Percentiles rank a stretch among this genome's conserved stretches.
These are phyloP conservation scores for Diplolepis rosae DNA, from an alignment of 2,888 invertebrate genomes.

Conservation along the genomic window DNA sequence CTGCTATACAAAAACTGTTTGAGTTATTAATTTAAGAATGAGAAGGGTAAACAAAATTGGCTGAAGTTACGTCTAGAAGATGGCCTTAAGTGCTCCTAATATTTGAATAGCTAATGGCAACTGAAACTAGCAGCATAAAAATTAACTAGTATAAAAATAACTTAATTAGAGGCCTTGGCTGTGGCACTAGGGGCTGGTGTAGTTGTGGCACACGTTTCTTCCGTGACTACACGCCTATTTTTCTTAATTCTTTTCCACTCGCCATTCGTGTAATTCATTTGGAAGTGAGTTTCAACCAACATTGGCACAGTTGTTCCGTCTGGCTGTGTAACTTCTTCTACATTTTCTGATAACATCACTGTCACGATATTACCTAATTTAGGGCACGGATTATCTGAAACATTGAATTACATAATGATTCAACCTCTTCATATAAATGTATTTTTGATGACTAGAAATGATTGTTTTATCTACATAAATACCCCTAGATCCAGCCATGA, in stretches of 20 bases:
- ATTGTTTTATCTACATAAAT: slow-evolving; percentile 42
- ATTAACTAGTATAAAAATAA: not conserved
- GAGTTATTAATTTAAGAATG: too few relatives aligned
- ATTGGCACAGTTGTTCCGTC: slow-evolving; percentile 88
- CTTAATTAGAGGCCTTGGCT: slow-evolving; percentile 65
- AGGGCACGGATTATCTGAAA: slow-evolving; percentile 95
- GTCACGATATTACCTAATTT: slow-evolving; percentile 96
- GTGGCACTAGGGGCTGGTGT: slow-evolving; percentile 57
- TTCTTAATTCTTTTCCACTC: slow-evolving; percentile 98
- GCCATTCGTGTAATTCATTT: slow-evolving; percentile 98
- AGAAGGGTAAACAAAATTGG: too few relatives aligned
- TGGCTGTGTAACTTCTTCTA: slow-evolving; percentile 89
- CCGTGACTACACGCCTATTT: slow-evolving; percentile 82
- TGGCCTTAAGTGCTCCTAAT: too few relatives aligned
- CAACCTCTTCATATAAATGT: not conserved
- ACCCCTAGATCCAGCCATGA: slow-evolving; percentile 99
- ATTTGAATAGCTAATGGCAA: too few relatives aligned
- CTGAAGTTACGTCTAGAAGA: too few relatives aligned
- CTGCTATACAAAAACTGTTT: too few relatives aligned
- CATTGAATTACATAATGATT: slow-evolving; percentile 23
- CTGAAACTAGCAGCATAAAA: not conserved
- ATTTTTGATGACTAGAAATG: not conserved
- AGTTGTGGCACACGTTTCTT: slow-evolving; percentile 62
- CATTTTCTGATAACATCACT: slow-evolving; percentile 94
- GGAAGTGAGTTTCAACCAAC: slow-evolving; percentile 95